Conservation (phyloP, 2,888 invertebrate genomes). For the Beris morrisii region DNA sequence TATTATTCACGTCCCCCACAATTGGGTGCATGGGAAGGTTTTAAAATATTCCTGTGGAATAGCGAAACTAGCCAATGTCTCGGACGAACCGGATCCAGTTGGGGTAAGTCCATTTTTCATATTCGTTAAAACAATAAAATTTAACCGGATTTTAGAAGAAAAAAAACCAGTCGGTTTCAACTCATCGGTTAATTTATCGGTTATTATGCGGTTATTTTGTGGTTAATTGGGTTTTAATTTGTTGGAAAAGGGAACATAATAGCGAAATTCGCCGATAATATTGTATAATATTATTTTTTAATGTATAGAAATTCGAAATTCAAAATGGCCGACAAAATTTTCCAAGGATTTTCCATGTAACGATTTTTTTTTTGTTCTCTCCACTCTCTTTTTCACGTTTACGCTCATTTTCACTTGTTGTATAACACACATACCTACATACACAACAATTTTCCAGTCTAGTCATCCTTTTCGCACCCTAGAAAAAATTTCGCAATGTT, state of each 20-base stretch:
- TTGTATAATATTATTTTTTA: not conserved
- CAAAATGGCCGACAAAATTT: conserved; percentile 39
- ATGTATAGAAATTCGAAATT: conserved; percentile 11
- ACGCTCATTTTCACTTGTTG: conserved; percentile 15
- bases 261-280: not conserved
- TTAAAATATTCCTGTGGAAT: conserved; percentile 87
- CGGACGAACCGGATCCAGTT: conserved; percentile 88
- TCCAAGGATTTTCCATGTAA: conserved; percentile 40
- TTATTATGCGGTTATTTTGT: too few relatives aligned
- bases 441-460: not conserved
- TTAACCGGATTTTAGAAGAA: too few relatives aligned
- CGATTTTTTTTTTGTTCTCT: conserved; percentile 30
- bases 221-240: too few relatives aligned
- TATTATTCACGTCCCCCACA: conserved; percentile 80
- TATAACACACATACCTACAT: not conserved
- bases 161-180: too few relatives aligned
- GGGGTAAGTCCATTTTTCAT: conserved; percentile 74
- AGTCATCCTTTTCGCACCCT: conserved; percentile 1
- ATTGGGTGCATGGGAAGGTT: conserved; percentile 82
- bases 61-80: conserved; percentile 88
- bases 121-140: too few relatives aligned
- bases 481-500: too few relatives aligned
- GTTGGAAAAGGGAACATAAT: too few relatives aligned
- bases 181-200: too few relatives aligned
- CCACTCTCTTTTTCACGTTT: not conserved